Evolutionary conservation across 2,888 invertebrate genomes (phyloP), one percentile per base, ranked within the genome.

Genomic region (Amitus sp.): DNA sequence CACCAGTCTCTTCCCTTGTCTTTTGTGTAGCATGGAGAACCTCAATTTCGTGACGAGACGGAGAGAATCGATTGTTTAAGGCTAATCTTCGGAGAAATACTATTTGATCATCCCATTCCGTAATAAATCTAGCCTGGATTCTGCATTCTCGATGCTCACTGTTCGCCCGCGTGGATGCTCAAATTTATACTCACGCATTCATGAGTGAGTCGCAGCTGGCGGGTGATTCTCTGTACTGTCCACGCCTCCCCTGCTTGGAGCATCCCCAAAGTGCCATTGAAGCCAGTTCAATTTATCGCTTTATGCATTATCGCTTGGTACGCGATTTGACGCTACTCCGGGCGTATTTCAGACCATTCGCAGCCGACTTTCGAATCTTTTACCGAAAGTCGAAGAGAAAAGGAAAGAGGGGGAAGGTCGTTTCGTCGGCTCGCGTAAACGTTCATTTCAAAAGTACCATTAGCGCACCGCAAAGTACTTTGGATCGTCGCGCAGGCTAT

Each of bases 201-300:
- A 65, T 66, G 51, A 64, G 63, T 58, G 58, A 61, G 58, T 60
- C 62, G 50, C 55, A 59, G 55, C 54, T 46, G 55, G 55, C 15
- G 27, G 13, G 27, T 60, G 56, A 59, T 42, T 60, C 45, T 18
- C 53, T 33, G 18, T 47, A 19, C 64, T 62, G 55, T 64, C 64
- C 64, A 57, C 57, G 62, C 56, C 66, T 54, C 62, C 49, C 65
- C 15, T 61, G 57, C 65, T 62, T 57, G 43, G n/a, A 46, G 49
- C 62, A 52, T 47, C 57, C 56, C 62, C 61, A 56, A 62, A 64
- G 75, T 73, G 74, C 78, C 76, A 78, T 79, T 77, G 74, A 78
- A 73, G 73, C 78, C 79, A 76, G 76, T 79, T 79, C 76, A 76
- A 80, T 80, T 79, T 80, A 80, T 77, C 71, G 71, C 67, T 72